A percentile compares a stretch with the other conserved stretches of the same genome.
Evolutionary conservation across 2,797 vertebrate species (phyloP).

Genomic region (Caiman crocodilus): DNA sequence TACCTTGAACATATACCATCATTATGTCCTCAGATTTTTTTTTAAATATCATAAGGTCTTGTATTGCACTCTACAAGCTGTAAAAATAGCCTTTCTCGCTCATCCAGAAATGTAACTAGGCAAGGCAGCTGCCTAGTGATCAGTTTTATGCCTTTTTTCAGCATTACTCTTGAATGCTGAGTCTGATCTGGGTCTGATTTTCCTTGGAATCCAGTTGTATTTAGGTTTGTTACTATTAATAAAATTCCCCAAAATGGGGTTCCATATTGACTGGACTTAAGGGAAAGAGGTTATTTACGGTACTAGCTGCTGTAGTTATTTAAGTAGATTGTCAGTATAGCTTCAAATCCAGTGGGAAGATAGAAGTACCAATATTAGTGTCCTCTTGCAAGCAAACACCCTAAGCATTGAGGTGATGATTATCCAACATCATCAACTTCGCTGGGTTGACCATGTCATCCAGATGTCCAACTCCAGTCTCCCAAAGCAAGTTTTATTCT

Average conservation of each 20-base stretch:
- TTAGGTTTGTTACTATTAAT: not conserved
- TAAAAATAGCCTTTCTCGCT: not conserved
- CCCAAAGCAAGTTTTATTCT: too few species aligned
- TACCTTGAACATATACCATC: not conserved
- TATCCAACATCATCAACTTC: too few species aligned
- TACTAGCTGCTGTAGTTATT: not conserved
- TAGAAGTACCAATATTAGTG: too few species aligned
- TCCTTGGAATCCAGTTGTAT: not conserved
- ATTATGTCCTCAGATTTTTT: fast-evolving
- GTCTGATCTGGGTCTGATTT: not conserved
- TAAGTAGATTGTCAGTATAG: not conserved
- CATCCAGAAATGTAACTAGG: not conserved
- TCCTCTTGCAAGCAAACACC: too few species aligned
- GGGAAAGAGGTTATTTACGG: not conserved
- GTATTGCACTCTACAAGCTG: not conserved
- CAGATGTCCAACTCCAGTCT: too few species aligned
- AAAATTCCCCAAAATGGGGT: not conserved
- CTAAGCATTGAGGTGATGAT: too few species aligned
- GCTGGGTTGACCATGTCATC: too few species aligned
- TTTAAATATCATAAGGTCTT: not conserved
- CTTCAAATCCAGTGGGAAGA: too few species aligned
- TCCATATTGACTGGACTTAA: not conserved
- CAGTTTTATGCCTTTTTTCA: too few species aligned
- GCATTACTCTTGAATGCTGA: too few species aligned
- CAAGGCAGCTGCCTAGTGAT: not conserved